A percentile compares a stretch with the other conserved stretches of the same genome.
Conservation (phyloP, 2,888 invertebrate species). For the Linyphia triangularis region DNA sequence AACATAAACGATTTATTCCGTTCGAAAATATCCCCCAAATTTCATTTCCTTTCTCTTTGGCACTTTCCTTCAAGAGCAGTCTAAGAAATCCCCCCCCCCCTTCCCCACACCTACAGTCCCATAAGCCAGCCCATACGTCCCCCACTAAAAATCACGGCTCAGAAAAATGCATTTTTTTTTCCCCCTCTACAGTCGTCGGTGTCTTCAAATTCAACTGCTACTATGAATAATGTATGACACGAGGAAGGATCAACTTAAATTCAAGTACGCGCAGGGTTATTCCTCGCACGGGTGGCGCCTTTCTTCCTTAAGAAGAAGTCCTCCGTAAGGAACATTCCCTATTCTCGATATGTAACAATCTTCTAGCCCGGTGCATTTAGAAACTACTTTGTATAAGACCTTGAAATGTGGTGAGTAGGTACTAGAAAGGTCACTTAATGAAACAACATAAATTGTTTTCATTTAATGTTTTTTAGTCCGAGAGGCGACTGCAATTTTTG, state of each 20-base stretch:
- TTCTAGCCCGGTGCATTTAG: no score
- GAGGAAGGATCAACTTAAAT: slow-evolving; percentile 37
- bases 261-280: slow-evolving; percentile 44
- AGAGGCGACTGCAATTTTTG: no score
- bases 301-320: not conserved
- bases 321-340: not conserved
- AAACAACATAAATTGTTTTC: no score
- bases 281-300: slow-evolving; percentile 3
- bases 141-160: slow-evolving; percentile 31
- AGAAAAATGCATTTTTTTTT: slow-evolving; percentile 36
- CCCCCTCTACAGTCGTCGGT: not conserved
- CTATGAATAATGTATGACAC: slow-evolving; percentile 54
- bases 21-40: not conserved
- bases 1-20: no score
- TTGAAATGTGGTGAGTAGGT: no score
- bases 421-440: no score
- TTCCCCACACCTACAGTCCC: no score
- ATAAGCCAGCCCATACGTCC: no score
- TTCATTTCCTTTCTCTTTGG: not conserved
- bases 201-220: slow-evolving; percentile 49
- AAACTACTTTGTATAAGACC: no score
- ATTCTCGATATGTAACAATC: no score
- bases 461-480: no score
- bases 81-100: no score
- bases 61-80: not conserved